Evolutionary conservation across 2,888 invertebrate species (phyloP), one percentile per base, ranked within the genome.

Genomic region (Dyspetes luteomarginatus): DNA sequence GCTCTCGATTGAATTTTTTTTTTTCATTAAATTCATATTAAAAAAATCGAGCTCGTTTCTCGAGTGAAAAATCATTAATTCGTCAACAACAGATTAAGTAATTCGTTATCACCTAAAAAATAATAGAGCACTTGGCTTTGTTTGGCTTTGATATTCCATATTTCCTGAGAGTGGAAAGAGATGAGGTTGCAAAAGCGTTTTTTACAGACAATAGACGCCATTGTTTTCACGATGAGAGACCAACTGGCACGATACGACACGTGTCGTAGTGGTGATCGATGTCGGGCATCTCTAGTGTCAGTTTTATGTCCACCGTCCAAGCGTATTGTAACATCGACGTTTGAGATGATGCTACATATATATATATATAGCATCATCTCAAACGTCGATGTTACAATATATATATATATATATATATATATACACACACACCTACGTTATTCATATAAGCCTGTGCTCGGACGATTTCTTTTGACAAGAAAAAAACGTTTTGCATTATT

Each of bases 261-360:
- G 89, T 89, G 85, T 85, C 65, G 79, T n/a, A n/a, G n/a, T 83
- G 17, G 56, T 84, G 89, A 90, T 90, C 90, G 87, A 90, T 90
- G 87, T 90, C 88, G 89, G 86, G 84, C 90, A 90, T 90, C 90
- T 88, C 81, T 83, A 86, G 87, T 83, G 83, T 67, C 75, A 75
- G 83, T 85, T 73, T 83, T 64, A 48, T 64, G 41, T 52, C 60
- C 15, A 50, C 60, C 78, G 64, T 60, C 72, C 69, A 60, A 62
- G 82, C 82, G 81, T n/a, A n/a, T n/a, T n/a, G n/a, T n/a, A n/a
- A n/a, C 52, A 30, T 74, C 83, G 19, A 12, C 19, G n/a, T 36
- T 19, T 7, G 43, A 56, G 26, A 60, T 24, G 24, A 17, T 48
- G 48, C 12, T 36, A 12, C 7, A 36, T n/a, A n/a, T n/a, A n/a